Conservation (phyloP, 2,888 invertebrate species). For the Cheilosia scutellata region DNA sequence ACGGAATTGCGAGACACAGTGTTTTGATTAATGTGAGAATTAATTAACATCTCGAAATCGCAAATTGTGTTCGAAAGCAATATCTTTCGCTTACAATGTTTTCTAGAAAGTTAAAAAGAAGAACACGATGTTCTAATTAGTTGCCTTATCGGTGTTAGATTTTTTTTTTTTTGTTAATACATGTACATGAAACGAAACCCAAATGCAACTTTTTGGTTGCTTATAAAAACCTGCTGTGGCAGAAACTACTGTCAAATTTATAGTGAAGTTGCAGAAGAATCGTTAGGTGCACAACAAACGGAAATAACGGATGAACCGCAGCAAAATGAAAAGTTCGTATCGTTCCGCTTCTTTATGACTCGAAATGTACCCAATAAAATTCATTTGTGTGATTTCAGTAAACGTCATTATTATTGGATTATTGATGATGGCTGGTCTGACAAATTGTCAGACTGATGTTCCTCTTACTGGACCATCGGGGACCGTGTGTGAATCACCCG, state of each 20-base stretch:
- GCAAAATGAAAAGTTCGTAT: slow-evolving; percentile 46
- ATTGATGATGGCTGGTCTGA: slow-evolving; percentile 19
- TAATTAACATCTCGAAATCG: no score
- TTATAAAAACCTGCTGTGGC: slow-evolving; percentile 36
- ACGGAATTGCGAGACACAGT: no score
- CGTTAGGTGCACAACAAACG: not conserved
- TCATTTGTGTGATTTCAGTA: slow-evolving; percentile 10
- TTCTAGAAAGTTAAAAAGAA: no score
- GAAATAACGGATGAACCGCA: not conserved
- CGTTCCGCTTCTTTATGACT: not conserved
- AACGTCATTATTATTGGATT: slow-evolving; percentile 24
- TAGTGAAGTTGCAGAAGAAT: slow-evolving; percentile 23
- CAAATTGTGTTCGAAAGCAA: no score
- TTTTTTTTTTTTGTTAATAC: no score
- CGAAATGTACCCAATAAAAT: not conserved
- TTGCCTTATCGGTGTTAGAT: no score
- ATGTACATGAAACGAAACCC: no score
- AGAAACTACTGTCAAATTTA: slow-evolving; percentile 18
- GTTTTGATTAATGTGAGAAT: no score
- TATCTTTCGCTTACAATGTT: no score
- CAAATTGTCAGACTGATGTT: not conserved
- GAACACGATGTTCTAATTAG: no score
- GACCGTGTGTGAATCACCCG: slow-evolving; percentile 63
- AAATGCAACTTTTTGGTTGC: not conserved
- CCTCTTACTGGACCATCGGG: slow-evolving; percentile 58